Evolutionary conservation across 1,140 invertebrate genomes (phyloP).

Genomic region (Drosophila mauritiana): DNA sequence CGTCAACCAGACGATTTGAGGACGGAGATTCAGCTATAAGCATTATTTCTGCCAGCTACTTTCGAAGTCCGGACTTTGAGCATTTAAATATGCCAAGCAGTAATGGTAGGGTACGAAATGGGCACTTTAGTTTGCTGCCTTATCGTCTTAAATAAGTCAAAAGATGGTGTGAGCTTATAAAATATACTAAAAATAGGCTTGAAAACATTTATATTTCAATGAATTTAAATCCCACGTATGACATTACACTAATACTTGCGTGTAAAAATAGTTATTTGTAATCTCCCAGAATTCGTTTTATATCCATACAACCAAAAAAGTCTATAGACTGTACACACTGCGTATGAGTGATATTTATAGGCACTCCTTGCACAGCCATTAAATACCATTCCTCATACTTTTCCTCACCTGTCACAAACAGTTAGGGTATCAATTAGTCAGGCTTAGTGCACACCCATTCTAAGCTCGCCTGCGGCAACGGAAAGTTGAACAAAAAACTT

Average conservation of each 20-base stretch:
- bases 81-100: conserved; percentile 62
- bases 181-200: neutral
- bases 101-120: conserved; percentile 7
- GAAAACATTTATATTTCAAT: neutral
- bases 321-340: neutral
- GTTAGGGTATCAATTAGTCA: conserved; percentile 30
- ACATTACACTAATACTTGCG: too few relatives aligned
- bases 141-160: neutral
- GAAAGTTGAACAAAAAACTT: conserved; percentile 53
- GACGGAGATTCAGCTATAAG: conserved; percentile 38
- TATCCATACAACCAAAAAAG: too few relatives aligned
- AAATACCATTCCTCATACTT: neutral
- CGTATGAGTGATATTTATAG: conserved; percentile 5
- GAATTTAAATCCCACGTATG: too few relatives aligned
- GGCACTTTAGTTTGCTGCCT: neutral
- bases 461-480: conserved; percentile 29
- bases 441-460: neutral
- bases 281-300: too few relatives aligned
- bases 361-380: neutral
- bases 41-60: conserved; percentile 62
- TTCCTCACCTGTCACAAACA: neutral
- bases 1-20: conserved; percentile 61
- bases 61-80: conserved; percentile 32
- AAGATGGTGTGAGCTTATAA: neutral
- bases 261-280: too few relatives aligned